These are phyloP conservation scores for Myotis planiceps DNA, from an alignment of 2,797 vertebrate genomes.

Conservation along the genomic window DNA sequence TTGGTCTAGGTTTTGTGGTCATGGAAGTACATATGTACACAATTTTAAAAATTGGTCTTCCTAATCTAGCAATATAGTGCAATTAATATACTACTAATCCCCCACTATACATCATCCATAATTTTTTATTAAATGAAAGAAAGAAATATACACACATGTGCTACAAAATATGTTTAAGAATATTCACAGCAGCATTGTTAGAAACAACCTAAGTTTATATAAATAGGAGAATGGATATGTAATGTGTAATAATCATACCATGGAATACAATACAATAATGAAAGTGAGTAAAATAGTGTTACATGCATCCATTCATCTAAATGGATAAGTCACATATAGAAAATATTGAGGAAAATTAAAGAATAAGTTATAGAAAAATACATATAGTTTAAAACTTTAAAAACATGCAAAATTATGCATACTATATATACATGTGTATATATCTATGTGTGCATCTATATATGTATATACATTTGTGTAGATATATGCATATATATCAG, in stretches of 20 bases:
- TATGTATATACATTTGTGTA: neutral
- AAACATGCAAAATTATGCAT: neutral
- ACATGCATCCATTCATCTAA: neutral
- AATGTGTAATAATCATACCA: neutral
- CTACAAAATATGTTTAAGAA: neutral
- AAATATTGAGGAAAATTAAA: neutral
- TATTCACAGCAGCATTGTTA: neutral
- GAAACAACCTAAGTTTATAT: neutral
- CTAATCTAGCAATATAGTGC: neutral
- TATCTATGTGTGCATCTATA: neutral
- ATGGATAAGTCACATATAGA: neutral
- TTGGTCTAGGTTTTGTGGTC: neutral
- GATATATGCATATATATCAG: neutral
- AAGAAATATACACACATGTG: neutral
- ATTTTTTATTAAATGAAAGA: neutral
- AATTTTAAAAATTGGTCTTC: neutral
- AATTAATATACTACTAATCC: neutral
- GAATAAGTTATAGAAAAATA: neutral
- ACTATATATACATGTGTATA: neutral
- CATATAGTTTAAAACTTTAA: neutral
- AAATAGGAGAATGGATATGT: neutral
- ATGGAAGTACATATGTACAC: neutral
- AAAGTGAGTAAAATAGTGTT: neutral
- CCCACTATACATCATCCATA: neutral
- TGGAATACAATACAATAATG: neutral